Evolutionary conservation across 2,888 invertebrate species (phyloP).

Genomic region (Amiota communis): DNA sequence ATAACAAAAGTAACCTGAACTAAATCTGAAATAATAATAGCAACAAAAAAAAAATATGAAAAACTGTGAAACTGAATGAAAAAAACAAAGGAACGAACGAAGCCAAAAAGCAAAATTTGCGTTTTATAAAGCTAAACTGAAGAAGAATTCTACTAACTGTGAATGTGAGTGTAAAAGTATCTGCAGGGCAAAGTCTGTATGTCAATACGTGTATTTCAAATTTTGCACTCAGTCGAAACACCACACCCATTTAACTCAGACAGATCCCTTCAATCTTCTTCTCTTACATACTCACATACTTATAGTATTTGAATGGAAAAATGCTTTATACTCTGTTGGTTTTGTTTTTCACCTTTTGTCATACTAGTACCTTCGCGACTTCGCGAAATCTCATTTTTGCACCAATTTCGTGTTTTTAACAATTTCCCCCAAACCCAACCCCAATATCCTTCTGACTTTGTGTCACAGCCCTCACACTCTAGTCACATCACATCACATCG

Average conservation of each 20-base stretch:
- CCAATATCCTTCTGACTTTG: too few relatives aligned
- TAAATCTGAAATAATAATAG: not conserved
- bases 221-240: constrained; percentile 6
- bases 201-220: constrained; percentile 62
- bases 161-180: not conserved
- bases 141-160: too few relatives aligned
- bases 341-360: not conserved
- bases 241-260: not conserved
- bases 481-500: not conserved
- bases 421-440: not conserved
- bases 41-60: not conserved
- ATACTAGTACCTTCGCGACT: not conserved
- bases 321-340: not conserved
- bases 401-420: not conserved
- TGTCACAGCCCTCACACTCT: too few relatives aligned
- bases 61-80: not conserved
- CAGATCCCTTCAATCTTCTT: not conserved
- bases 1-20: not conserved
- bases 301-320: too few relatives aligned
- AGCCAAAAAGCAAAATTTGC: not conserved
- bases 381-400: not conserved
- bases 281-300: not conserved
- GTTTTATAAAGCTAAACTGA: not conserved
- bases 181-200: constrained; percentile 28
- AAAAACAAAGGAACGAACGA: not conserved